Conservation (phyloP, 2,888 invertebrate species). For the Himalopsyche anomala region DNA sequence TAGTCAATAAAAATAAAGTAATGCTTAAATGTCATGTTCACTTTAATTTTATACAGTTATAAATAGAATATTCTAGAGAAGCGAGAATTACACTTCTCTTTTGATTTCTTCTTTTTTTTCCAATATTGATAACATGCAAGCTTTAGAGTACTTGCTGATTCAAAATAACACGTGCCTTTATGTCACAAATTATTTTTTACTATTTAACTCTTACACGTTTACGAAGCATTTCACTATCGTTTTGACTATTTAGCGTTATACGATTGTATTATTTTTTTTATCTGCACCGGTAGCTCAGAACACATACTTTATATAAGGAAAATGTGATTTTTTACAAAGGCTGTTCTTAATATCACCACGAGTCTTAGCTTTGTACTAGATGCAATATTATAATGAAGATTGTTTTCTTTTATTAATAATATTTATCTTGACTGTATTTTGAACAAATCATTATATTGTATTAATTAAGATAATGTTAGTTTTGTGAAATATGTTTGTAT, state of each 20-base stretch:
- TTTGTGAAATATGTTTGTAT: constrained; percentile 23
- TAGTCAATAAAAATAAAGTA: constrained; percentile 14
- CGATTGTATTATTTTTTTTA: not conserved
- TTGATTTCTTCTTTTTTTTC: no score
- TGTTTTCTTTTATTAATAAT: not conserved
- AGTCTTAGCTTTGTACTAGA: constrained; percentile 40
- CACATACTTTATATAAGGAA: not conserved
- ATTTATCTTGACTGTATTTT: constrained; percentile 42
- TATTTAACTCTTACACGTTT: constrained; percentile 7
- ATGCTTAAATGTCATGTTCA: constrained; percentile 15
- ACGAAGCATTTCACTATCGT: constrained; percentile 2
- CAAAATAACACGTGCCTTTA: constrained; percentile 34
- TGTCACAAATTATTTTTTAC: constrained; percentile 38
- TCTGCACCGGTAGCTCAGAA: constrained; percentile 9
- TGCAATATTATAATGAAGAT: constrained; percentile 36
- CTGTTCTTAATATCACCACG: constrained; percentile 36
- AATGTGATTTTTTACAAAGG: constrained; percentile 42
- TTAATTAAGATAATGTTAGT: constrained; percentile 15
- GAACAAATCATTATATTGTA: constrained; percentile 35
- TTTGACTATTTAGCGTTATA: constrained; percentile 5
- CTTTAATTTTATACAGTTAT: not conserved
- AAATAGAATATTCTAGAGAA: constrained; percentile 6
- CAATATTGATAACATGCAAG: not conserved
- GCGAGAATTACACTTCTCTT: not conserved
- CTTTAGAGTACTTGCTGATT: constrained; percentile 6